Evolutionary conservation across 2,888 invertebrate genomes (phyloP).

Genomic region (Anaspis maculata): DNA sequence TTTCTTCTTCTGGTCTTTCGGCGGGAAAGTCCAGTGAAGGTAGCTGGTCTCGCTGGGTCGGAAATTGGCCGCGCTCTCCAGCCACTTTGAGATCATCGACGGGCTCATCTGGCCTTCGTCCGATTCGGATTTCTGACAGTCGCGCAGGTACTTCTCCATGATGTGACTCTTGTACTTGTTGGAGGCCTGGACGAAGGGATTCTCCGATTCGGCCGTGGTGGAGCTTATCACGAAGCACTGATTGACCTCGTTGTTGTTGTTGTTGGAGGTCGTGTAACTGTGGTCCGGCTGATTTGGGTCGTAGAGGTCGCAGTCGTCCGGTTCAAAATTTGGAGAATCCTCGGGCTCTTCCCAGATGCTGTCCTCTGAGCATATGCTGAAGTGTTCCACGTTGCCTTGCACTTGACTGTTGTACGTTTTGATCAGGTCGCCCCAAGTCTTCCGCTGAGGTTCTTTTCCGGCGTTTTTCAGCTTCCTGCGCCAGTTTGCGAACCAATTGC

Average conservation of each 20-base stretch:
- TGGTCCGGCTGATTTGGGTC: conserved; percentile 28
- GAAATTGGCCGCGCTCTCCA: conserved; percentile 67
- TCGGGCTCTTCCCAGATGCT: conserved; percentile 71
- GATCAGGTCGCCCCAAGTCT: conserved; percentile 67
- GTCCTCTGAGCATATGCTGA: conserved; percentile 69
- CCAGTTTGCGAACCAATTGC: conserved; percentile 83
- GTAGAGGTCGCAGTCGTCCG: conserved; percentile 13
- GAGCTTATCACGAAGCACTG: conserved; percentile 42
- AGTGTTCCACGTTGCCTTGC: conserved; percentile 70
- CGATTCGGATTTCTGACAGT: conserved; percentile 33
- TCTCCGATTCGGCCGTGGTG: conserved; percentile 39
- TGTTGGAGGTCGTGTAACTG: conserved; percentile 29
- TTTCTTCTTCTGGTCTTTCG: conserved; percentile 31
- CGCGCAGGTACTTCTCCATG: conserved; percentile 51
- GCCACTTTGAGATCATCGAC: conserved; percentile 63
- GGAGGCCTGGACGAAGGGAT: conserved; percentile 32
- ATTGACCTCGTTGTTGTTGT: conserved; percentile 25
- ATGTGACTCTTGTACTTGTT: conserved; percentile 52
- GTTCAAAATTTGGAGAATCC: conserved; percentile 18
- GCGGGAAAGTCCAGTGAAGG: conserved; percentile 51
- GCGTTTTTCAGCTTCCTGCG: conserved; percentile 69
- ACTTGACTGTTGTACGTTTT: conserved; percentile 65
- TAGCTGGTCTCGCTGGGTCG: conserved; percentile 64
- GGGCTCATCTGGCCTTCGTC: conserved; percentile 36
- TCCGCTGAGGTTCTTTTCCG: conserved; percentile 57